Evolutionary conservation across 2,888 invertebrate genomes (phyloP), one percentile per base, ranked within the genome.

Genomic region (Drosophila koepferae): DNA sequence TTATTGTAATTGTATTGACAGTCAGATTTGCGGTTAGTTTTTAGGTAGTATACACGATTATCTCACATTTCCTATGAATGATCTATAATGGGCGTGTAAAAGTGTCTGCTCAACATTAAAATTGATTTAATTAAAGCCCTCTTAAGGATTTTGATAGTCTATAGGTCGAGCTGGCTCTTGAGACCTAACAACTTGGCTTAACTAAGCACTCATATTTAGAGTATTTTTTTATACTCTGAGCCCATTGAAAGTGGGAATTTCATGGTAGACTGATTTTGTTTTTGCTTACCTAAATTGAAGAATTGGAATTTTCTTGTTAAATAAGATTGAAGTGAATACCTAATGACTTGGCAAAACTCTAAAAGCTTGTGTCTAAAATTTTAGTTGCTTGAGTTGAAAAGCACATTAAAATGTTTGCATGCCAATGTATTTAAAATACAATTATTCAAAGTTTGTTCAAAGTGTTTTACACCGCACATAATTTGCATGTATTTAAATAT

Each of bases 401-500:
- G 18, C 49, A 18, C 34, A 49, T 28, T 28, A 4, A 18, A 18
- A 0, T 3, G 2, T 8, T 23, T 46, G 16, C 23, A 23, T 28
- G 23, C 3, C 23, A 23, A 12, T 10, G 51, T 34, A 51, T 36
- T 36, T 51, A 36, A 36, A 36, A 51, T 51, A 36, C 34, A 12
- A 36, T 51, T 18, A 18, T 36, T 36, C 18, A 36, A 14, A 14
- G 14, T 51, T 40, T 38, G 49, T 8, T 49, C 23, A 20, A 20
- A n/a, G 40, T 18, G 3, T 16, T 54, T 28, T 67, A 61, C 16
- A 44, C 28, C 1, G n/a, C 44, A 56, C n/a, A 51, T 31, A 54
- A 63, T 63, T 63, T 55, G 36, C 23, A 16, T n/a, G 28, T 31
- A 49, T 59, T 68, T 54, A 23, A 58, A 51, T 67, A 40, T 51